Percentiles rank a stretch among this genome's conserved stretches.
These are phyloP conservation scores for Lepus townsendii DNA, from an alignment of 2,797 vertebrate genomes.

Conservation along the genomic window DNA sequence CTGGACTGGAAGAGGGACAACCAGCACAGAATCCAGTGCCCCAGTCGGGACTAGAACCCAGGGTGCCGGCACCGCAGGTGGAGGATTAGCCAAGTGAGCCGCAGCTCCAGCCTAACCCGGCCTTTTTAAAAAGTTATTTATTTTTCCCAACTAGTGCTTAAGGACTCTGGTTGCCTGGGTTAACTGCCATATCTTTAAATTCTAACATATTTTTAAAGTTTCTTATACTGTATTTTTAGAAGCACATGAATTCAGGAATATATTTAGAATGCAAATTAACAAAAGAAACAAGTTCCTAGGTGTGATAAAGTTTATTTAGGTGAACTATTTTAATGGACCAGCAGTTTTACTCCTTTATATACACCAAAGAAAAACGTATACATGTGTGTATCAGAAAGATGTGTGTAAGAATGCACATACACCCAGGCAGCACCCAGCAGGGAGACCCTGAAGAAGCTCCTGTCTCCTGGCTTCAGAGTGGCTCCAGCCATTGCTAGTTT, in stretches of 20 bases:
- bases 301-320: neutral
- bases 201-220: neutral
- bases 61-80: too few species aligned
- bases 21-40: too few species aligned
- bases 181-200: neutral
- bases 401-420: neutral
- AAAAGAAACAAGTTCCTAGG: neutral
- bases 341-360: neutral
- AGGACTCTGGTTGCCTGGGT: neutral
- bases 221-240: neutral
- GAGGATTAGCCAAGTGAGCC: too few species aligned
- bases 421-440: too few species aligned
- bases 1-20: too few species aligned
- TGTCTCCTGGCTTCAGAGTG: too few species aligned
- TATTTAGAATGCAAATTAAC: neutral
- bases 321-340: neutral
- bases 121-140: too few species aligned
- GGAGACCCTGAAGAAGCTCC: too few species aligned
- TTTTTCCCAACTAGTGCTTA: neutral
- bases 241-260: constrained; percentile 7
- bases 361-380: neutral
- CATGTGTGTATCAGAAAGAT: neutral
- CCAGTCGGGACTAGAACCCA: too few species aligned
- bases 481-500: too few species aligned
- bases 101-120: too few species aligned